Evolutionary conservation across 2,113 vertebrate species (phyloP), one percentile per base, ranked within the genome.

Genomic region (Tupaia chinensis): DNA sequence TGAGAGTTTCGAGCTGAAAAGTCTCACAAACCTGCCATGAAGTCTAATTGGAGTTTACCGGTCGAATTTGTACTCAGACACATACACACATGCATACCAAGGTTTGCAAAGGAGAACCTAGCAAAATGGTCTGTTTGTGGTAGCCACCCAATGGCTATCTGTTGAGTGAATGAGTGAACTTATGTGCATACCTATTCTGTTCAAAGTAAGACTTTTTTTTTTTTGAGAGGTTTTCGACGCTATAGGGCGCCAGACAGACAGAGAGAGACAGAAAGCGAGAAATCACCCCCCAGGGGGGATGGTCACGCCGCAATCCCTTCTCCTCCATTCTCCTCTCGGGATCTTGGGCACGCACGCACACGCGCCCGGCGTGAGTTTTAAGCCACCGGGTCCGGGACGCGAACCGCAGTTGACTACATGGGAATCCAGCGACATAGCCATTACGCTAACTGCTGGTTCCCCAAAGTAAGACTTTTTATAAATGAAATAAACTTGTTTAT

Each of bases 81-180:
- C 70, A 56, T 16, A 65, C 32, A 54, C 54, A 60, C 80, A 29
- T 19, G 44, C 13, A 58, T 27, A 29, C 32, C 19, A 25, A 15
- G 53, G 66, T 84, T 77, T 82, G 23, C 29, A 91, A n/a, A 82
- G 72, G 53, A 66, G 7, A 93, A 13, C 17, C 54, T 60, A 82
- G 29, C 13, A 78, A 86, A 89, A 69, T 82, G 32, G 7, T 13
- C 17, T 61, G 63, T 76, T 93, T 1, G 1, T 66, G 66, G 32
- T 68, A 63, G 65, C 83, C n/a, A 94, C 54, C 91, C 69, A 65
- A 0, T 63, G 76, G 68, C 91, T 86, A 65, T 82, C 94, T 96
- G 69, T 72, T 83, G 58, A 95, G 76, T 77, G 53, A 96, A 93
- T 86, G 86, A 66, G 60, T 87, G 80, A 93, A 80, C 3, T 69